Evolutionary conservation across 1,140 invertebrate species (phyloP).

Genomic region (Druon quercuslanigerum): DNA sequence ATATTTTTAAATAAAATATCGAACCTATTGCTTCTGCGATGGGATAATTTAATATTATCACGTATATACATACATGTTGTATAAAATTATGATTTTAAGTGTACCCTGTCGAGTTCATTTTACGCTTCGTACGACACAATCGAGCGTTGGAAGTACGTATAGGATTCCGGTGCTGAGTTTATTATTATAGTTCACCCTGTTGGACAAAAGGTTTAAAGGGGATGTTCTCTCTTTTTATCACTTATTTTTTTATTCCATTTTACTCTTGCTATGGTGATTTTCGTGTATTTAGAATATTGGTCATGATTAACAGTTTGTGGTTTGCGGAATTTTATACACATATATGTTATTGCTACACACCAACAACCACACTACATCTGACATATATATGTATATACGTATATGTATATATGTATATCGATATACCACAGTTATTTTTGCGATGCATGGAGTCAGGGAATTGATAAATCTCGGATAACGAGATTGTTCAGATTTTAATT

Average conservation of each 20-base stretch:
- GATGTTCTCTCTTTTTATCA: background rate
- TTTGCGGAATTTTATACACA: too few species aligned
- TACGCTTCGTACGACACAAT: slow-evolving; percentile 20
- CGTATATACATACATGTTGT: background rate
- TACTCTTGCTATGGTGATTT: too few species aligned
- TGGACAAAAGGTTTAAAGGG: slow-evolving; percentile 4
- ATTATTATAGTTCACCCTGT: background rate
- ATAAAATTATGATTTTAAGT: slow-evolving; percentile 24
- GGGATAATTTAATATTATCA: too few species aligned
- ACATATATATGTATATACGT: background rate
- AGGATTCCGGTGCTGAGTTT: slow-evolving; percentile 5
- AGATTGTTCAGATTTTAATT: too few species aligned
- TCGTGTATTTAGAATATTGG: too few species aligned
- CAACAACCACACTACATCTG: background rate
- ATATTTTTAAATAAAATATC: too few species aligned
- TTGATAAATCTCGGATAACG: background rate
- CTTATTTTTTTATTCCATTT: background rate
- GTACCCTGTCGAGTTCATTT: slow-evolving; percentile 17
- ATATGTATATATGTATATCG: background rate
- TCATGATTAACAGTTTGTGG: too few species aligned
- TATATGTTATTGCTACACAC: too few species aligned
- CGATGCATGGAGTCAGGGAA: slow-evolving; percentile 3
- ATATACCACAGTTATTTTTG: background rate
- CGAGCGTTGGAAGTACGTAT: slow-evolving; percentile 16
- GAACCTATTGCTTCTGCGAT: too few species aligned